Evolutionary conservation across 2,797 vertebrate genomes (phyloP).

Genomic region (Spinibarbus caldwelli): DNA sequence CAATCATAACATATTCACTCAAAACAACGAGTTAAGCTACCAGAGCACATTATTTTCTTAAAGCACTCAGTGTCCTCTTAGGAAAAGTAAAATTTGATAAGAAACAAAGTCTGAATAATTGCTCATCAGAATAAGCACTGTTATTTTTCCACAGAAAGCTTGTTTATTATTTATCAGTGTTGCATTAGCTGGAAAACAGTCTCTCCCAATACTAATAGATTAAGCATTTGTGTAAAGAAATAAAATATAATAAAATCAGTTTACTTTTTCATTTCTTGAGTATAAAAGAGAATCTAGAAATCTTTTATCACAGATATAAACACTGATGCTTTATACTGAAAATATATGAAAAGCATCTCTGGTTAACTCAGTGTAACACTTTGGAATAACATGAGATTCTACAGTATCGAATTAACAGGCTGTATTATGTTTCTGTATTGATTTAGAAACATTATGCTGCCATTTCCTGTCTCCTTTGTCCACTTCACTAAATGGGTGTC

Average conservation of each 20-base stretch:
- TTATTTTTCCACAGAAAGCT: constrained; percentile 7
- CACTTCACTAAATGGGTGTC: constrained; percentile 62
- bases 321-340: neutral
- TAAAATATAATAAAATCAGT: neutral
- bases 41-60: neutral
- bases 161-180: constrained; percentile 11
- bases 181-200: constrained; percentile 19
- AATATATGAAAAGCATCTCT: neutral
- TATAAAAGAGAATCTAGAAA: neutral
- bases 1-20: neutral
- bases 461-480: constrained; percentile 48
- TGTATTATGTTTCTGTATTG: constrained; percentile 23
- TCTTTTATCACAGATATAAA: neutral
- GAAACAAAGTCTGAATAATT: neutral
- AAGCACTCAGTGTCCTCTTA: neutral
- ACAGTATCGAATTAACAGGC: neutral
- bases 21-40: neutral
- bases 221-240: neutral
- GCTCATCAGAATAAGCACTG: neutral
- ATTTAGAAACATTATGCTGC: neutral
- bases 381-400: neutral
- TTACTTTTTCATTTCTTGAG: neutral
- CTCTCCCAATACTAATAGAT: neutral
- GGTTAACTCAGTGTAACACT: neutral
- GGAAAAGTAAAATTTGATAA: neutral